A percentile compares a stretch with the other conserved stretches of the same genome.
Evolutionary conservation across 2,113 vertebrate genomes (phyloP).

Genomic region (Lepidothrix coronata): DNA sequence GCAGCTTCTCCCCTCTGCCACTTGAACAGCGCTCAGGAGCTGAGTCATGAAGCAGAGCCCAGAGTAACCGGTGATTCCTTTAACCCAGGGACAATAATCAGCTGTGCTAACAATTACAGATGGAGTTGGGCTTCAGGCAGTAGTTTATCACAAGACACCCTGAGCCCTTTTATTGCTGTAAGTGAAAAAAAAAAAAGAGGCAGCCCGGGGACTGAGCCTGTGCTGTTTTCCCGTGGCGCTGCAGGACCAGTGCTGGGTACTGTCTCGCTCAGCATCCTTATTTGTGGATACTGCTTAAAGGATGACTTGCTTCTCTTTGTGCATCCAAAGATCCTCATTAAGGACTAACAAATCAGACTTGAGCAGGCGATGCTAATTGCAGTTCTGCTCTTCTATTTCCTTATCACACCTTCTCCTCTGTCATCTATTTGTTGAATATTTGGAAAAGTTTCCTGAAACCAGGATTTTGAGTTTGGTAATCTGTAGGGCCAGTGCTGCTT

Average conservation of each 20-base stretch:
- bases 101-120: background rate
- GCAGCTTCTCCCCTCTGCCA: background rate
- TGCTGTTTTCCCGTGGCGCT: fast-evolving
- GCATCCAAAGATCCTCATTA: background rate
- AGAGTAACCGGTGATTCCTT: background rate
- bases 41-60: conserved; percentile 2
- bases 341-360: background rate
- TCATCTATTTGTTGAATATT: background rate
- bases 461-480: background rate
- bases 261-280: background rate
- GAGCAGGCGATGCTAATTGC: background rate
- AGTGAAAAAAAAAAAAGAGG: background rate
- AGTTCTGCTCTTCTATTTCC: background rate
- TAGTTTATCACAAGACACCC: background rate
- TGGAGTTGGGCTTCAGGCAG: conserved; percentile 22
- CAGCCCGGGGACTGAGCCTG: fast-evolving
- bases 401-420: background rate
- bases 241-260: background rate
- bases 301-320: background rate
- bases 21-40: background rate
- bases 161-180: background rate
- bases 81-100: background rate
- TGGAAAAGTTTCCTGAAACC: background rate
- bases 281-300: background rate
- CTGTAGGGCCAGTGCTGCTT: background rate